Base-by-base conservation (phyloP, 2,113 vertebrate genomes). In the Lanius collurio region DNA sequence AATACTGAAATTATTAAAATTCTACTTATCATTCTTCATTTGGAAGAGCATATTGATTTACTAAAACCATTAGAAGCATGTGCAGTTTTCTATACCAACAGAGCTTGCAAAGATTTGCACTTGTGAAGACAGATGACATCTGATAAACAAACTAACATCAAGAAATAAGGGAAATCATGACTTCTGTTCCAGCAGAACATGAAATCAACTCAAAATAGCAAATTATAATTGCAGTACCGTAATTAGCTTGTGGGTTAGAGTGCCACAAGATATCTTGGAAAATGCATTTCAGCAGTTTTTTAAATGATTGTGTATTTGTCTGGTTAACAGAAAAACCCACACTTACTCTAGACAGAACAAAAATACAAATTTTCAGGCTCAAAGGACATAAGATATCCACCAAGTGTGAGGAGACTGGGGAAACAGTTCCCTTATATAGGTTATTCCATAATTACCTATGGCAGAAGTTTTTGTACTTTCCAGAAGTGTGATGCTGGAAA, bases 261-360 rank as follows among this genome's bases (percentile, higher is more conserved):
- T 39, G 53, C 67, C 33, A 89, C 41, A 79, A 53, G 81, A 50
- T 80, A 90, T 7, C 53, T 22, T 80, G 78, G 84, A 95, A 96
- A 91, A 91, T 18, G 67, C 33, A 3, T 73, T 95, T 95, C 94
- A 96, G 91, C 95, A 87, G 22, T 82, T 91, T 94, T 94, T 82
- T 4, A 73, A 89, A 82, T 60, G 83, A 89, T 35, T 79, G 57
- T 35, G 33, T 94, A 91, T 93, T 95, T 79, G 46, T 64, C 65
- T 78, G 77, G 27, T 10, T 81, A 94, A 89, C 84, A 87, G 77
- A 73, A 90, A 94, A 93, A 55, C n/a, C 84, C 93, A 93, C 87
- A 67, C 20, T 93, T 69, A 47, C 6, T 46, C 42, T 30, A 85
- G 41, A 65, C 87, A 82, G 93, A 91, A 70, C 12, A 78, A 89